These are phyloP conservation scores for Sigmodon hispidus DNA, from an alignment of 2,113 vertebrate species.

Conservation along the genomic window DNA sequence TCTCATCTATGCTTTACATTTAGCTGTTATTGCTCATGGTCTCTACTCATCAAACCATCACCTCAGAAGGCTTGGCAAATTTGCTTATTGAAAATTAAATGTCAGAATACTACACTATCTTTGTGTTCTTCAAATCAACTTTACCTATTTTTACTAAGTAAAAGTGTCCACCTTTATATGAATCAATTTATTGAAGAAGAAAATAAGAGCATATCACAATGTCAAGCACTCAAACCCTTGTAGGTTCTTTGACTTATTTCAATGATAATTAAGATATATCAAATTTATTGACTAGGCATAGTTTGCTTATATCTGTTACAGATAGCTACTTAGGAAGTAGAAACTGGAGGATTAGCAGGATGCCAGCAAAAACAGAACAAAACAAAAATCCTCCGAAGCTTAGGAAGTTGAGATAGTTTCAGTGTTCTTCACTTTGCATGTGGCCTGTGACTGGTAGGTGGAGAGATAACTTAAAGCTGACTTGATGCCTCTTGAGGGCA, in stretches of 20 bases:
- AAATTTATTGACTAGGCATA: not conserved
- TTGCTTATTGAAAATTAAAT: constrained; percentile 21
- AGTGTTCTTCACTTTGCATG: not conserved
- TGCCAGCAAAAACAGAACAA: not conserved
- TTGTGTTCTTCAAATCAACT: not conserved
- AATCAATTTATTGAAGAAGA: constrained; percentile 38
- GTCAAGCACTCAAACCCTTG: not conserved
- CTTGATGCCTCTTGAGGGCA: not conserved
- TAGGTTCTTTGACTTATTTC: constrained; percentile 33
- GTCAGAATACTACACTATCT: not conserved
- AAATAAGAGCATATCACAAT: not conserved
- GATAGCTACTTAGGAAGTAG: not conserved
- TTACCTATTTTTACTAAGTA: not conserved
- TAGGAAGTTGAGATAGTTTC: not conserved
- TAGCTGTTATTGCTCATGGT: not conserved
- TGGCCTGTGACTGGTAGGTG: not conserved
- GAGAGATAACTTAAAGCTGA: not conserved
- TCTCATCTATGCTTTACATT: not conserved
- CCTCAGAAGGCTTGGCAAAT: not conserved
- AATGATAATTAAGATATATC: not conserved
- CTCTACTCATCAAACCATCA: not conserved
- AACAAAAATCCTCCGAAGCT: not conserved
- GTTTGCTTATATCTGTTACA: not conserved
- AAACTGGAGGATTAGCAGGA: not conserved
- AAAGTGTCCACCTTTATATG: not conserved